Base-by-base conservation (phyloP, 2,113 vertebrate species). In the Tachysurus vachellii region DNA sequence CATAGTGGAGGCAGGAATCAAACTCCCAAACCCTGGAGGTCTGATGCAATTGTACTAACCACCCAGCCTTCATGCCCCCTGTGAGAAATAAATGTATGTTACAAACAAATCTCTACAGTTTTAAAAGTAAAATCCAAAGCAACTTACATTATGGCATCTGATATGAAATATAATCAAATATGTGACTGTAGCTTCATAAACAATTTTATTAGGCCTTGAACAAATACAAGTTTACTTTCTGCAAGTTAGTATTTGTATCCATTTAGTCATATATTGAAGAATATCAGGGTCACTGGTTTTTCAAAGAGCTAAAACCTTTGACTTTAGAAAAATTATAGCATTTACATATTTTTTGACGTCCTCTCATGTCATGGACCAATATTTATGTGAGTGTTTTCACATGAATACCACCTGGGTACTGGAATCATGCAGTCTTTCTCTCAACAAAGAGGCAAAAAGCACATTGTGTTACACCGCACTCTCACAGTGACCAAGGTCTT, bases 401-500 rank as follows among this genome's bases (percentile, higher is more conserved):
- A 80, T 80, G 11, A 1, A 56, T 26, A 47, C 54, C 70, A 11
- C 66, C 66, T n/a, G 80, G 28, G 47, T 85, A 47, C 54, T 82
- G 62, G 66, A 91, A 79, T 90, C 84, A 73, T 26, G 56, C 56
- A 7, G 31, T 53, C 57, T 81, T 80, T 80, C 42, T 87, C 31
- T 76, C 80, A 36, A 83, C 10, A 54, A 83, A 83, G 71, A 80
- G 42, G 28, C 19, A 21, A 82, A 79, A 66, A 56, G 73, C 44
- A 13, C 75, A 42, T 70, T 73, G 70, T 82, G 53, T 81, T 57
- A 59, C 85, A 86, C 42, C 85, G 64, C 76, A 90, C 86, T 66
- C 47, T 86, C 87, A 89, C 83, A 73, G 82, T 66, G 82, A 50
- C 71, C 81, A 73, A 93, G 92, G 92, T 92, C 85, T 85, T 26